Conservation (phyloP, 2,888 invertebrate species). For the Drosophila heteroneura region DNA sequence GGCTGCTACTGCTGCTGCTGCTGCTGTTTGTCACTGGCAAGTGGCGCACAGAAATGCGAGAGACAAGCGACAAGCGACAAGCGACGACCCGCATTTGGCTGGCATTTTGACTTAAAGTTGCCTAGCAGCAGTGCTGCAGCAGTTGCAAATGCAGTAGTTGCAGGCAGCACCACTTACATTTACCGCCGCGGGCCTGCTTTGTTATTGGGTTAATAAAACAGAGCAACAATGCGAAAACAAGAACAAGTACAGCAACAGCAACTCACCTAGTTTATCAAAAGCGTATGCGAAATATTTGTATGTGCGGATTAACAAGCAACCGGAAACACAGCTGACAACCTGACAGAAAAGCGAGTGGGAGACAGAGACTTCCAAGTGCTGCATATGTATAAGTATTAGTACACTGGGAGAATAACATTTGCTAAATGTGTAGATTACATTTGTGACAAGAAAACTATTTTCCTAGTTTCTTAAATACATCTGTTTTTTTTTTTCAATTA, state of each 20-base stretch:
- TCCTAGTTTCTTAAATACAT: background rate
- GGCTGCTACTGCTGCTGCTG: conserved; percentile 10
- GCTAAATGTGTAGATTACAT: background rate
- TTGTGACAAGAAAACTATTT: background rate
- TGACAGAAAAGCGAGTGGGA: background rate
- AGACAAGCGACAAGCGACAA: conserved; percentile 55
- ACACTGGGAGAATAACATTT: background rate
- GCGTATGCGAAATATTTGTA: conserved; percentile 69
- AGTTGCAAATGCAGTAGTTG: conserved; percentile 4
- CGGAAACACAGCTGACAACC: conserved; percentile 25
- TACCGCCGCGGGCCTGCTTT: conserved; percentile 55
- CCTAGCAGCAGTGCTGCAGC: conserved; percentile 13
- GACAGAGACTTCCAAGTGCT: conserved; percentile 24
- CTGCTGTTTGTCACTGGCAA: conserved; percentile 52
- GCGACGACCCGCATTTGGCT: conserved; percentile 71
- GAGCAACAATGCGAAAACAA: conserved; percentile 43
- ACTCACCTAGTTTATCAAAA: conserved; percentile 65
- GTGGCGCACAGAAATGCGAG: conserved; percentile 65
- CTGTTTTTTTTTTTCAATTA: background rate
- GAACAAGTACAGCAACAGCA: conserved; percentile 18
- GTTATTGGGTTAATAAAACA: conserved; percentile 81
- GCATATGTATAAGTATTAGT: background rate
- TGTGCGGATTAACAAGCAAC: conserved; percentile 73
- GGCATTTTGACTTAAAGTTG: conserved; percentile 66
- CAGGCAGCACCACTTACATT: conserved; percentile 1